These are phyloP conservation scores for Typhlomys cinereus DNA, from an alignment of 2,113 vertebrate species.

Conservation along the genomic window DNA sequence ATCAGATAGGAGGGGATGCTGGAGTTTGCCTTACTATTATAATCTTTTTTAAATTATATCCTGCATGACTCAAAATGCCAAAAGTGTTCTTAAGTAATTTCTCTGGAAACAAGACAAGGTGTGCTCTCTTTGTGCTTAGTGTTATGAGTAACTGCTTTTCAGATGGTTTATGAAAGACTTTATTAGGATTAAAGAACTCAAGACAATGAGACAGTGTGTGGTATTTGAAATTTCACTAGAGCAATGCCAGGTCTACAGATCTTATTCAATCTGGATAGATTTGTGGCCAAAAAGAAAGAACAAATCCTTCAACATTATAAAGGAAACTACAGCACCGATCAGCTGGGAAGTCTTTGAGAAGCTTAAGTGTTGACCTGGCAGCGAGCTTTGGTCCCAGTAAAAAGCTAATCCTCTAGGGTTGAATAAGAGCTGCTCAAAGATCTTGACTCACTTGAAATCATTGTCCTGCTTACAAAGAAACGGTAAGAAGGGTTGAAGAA, in stretches of 20 bases:
- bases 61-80: not conserved
- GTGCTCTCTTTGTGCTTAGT: not conserved
- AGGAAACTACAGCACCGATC: constrained; percentile 30
- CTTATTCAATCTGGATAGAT: constrained; percentile 39
- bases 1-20: not conserved
- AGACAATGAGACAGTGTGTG: not conserved
- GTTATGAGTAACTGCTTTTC: not conserved
- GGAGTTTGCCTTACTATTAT: not conserved
- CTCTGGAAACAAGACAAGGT: not conserved
- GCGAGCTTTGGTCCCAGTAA: constrained; percentile 45
- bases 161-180: constrained; percentile 51
- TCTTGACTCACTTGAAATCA: constrained; percentile 59
- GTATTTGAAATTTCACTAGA: constrained; percentile 3
- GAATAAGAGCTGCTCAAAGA: constrained; percentile 58
- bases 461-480: constrained; percentile 64
- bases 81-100: not conserved
- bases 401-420: constrained; percentile 48
- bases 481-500: constrained; percentile 12
- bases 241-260: not conserved
- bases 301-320: constrained; percentile 39
- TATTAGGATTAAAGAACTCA: constrained; percentile 58
- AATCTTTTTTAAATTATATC: not conserved
- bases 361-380: constrained; percentile 59
- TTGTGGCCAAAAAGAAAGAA: constrained; percentile 43
- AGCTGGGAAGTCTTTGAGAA: constrained; percentile 40